Percentiles rank a stretch among this genome's conserved stretches.
Conservation (phyloP, 2,113 vertebrate species). For the Fulmarus glacialis region DNA sequence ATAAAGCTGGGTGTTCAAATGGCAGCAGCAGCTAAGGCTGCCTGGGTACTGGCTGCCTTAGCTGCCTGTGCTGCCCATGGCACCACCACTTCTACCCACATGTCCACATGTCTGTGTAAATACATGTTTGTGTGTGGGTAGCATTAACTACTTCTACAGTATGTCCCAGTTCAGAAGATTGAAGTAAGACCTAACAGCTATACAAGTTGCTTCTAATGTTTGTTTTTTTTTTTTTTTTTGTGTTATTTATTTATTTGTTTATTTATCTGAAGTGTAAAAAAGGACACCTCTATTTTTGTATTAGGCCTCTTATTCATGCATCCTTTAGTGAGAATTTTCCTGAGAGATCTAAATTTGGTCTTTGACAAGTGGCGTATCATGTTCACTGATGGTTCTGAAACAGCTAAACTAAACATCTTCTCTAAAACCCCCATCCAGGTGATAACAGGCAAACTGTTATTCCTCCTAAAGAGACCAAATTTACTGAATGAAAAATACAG, state of each 20-base stretch:
- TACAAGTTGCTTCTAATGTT: background rate
- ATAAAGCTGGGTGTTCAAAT: background rate
- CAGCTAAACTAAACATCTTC: background rate
- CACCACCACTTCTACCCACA: background rate
- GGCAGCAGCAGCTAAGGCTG: background rate
- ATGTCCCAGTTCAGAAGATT: background rate
- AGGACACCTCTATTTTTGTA: background rate
- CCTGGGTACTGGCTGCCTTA: background rate
- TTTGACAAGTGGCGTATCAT: background rate
- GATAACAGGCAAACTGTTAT: background rate
- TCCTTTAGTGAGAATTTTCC: background rate
- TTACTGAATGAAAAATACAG: background rate
- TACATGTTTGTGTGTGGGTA: rapidly evolving
- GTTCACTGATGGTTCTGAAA: background rate
- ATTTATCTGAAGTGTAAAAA: background rate
- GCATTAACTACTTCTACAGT: background rate
- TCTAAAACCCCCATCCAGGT: background rate
- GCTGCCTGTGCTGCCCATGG: background rate
- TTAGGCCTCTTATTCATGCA: background rate
- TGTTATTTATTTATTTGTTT: background rate
- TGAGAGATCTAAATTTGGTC: background rate
- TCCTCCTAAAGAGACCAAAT: background rate
- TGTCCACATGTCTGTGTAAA: background rate
- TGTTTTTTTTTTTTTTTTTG: too few species aligned
- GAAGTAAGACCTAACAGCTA: background rate